phyloP scores from a whole-genome alignment of 37 sponge, comb jelly and placozoan genomes.

The Cladorhizidae sp. region DNA sequence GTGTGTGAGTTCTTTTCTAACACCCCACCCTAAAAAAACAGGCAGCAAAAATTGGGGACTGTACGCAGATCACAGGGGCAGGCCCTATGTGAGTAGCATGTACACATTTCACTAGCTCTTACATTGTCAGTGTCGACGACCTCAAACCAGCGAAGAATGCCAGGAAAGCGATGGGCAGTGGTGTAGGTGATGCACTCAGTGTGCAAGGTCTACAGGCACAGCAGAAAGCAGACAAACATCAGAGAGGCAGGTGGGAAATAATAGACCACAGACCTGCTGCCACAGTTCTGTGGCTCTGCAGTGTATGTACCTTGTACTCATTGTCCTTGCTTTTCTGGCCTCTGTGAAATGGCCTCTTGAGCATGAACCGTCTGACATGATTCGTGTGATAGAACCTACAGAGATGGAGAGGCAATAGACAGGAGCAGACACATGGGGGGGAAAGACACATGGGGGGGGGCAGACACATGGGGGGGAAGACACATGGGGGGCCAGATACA shows the following conservation, averaged over 20 bases:
- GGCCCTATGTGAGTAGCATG: no score
- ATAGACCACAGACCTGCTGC: no score
- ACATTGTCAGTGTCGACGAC: constrained; percentile 68
- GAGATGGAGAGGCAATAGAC: background rate
- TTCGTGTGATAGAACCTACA: constrained; percentile 66
- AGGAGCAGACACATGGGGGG: background rate
- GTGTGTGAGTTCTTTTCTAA: no score
- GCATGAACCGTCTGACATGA: constrained; percentile 62
- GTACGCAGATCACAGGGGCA: no score
- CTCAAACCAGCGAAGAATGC: constrained; percentile 86
- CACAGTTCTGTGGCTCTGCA: no score
- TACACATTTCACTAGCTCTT: no score
- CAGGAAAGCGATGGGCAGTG: constrained; percentile 74
- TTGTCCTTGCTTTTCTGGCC: constrained; percentile 75
- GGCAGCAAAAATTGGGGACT: no score
- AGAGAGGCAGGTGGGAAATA: no score
- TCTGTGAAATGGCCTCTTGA: constrained; percentile 71
- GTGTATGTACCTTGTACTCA: constrained; percentile 66
- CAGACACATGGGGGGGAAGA: no score
- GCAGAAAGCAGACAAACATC: background rate
- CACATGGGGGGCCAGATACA: background rate
- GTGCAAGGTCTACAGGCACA: constrained; percentile 54
- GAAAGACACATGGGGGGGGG: no score
- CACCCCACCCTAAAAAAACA: no score
- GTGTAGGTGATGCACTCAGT: constrained; percentile 70